Conservation (phyloP, 2,888 invertebrate species). For the Limnephilus auricula region DNA sequence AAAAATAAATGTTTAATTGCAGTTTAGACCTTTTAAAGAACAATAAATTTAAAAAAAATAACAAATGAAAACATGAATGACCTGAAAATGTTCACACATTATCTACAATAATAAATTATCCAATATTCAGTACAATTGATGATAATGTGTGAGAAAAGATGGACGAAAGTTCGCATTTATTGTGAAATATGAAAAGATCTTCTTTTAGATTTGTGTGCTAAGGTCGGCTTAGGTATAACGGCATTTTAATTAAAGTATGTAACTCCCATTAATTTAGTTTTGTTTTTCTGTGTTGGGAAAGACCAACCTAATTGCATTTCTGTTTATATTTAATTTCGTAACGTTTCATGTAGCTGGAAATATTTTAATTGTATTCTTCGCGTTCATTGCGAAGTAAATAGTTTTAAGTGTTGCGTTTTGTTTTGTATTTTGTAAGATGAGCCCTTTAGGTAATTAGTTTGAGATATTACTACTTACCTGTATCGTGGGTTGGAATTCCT, state of each 20-base stretch:
- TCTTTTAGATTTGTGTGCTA: neutral
- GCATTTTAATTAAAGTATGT: conserved; percentile 17
- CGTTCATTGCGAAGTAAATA: neutral
- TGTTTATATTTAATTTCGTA: neutral
- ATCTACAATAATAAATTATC: neutral
- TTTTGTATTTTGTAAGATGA: conserved; percentile 2
- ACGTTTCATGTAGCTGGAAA: neutral
- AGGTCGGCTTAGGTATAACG: conserved; percentile 10
- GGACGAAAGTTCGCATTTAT: neutral
- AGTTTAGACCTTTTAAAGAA: too few relatives aligned
- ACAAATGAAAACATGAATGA: too few relatives aligned
- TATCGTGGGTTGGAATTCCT: neutral
- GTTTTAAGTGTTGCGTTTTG: neutral
- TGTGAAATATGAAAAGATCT: neutral
- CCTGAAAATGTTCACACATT: neutral
- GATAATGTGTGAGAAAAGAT: neutral
- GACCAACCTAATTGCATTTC: neutral
- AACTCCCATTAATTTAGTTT: neutral
- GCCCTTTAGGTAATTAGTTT: conserved; percentile 6
- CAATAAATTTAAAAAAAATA: too few relatives aligned
- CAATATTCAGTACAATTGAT: neutral
- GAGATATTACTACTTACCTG: too few relatives aligned
- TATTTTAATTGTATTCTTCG: conserved; percentile 9
- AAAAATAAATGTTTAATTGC: too few relatives aligned
- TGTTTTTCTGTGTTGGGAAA: neutral